These are phyloP conservation scores for Sycobia sp. DNA, from an alignment of 1,140 invertebrate species.

Conservation along the genomic window DNA sequence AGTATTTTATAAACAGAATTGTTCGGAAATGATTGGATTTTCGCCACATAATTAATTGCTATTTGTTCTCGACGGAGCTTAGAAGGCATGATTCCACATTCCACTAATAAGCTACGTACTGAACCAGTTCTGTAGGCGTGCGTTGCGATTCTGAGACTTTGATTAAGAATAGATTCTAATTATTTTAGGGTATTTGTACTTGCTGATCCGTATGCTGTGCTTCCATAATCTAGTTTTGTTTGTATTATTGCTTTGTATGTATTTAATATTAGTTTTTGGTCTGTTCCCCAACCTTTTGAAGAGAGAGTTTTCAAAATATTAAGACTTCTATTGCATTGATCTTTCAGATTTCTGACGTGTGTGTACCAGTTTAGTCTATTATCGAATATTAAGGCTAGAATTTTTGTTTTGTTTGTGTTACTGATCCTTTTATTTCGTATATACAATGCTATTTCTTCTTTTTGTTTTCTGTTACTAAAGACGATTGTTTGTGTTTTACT, in stretches of 20 bases:
- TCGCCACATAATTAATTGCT: neutral
- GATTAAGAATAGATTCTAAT: neutral
- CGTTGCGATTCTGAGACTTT: neutral
- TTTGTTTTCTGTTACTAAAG: neutral
- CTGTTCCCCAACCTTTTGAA: neutral
- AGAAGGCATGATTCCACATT: neutral
- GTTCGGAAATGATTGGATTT: neutral
- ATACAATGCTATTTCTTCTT: neutral
- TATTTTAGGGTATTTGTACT: neutral
- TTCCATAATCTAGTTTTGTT: slow-evolving; percentile 4
- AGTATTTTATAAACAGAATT: too few species aligned
- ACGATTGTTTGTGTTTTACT: neutral
- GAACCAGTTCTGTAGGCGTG: neutral
- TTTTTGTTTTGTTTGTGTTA: slow-evolving; percentile 5
- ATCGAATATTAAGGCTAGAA: neutral
- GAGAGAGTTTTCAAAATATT: neutral
- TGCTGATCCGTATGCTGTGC: neutral
- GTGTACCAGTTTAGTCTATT: neutral
- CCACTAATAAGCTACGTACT: neutral
- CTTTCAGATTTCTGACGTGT: neutral
- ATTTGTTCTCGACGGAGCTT: neutral
- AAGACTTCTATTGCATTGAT: neutral
- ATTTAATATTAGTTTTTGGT: neutral
- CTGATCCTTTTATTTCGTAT: neutral
- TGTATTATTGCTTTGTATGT: slow-evolving; percentile 23